Percentiles rank a stretch among this genome's conserved stretches.
phyloP scores from a whole-genome alignment of 2,113 vertebrate genomes.

The Zonotrichia leucophrys region DNA sequence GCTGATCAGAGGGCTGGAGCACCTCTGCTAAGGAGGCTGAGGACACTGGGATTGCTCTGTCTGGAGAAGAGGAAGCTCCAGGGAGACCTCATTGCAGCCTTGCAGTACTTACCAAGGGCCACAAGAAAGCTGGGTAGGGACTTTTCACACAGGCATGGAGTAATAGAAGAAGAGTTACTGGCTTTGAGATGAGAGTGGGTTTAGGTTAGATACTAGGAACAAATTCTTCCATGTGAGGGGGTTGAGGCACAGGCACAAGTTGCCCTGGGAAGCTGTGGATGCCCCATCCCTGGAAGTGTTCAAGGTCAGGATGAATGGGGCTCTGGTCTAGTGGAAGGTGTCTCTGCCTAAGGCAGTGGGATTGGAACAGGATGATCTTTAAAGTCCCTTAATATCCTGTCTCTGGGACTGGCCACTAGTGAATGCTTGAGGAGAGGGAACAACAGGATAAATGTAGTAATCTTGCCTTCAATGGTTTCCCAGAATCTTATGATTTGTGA shows the following conservation, averaged over 20 bases:
- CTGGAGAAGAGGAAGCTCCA: background rate
- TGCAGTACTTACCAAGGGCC: background rate
- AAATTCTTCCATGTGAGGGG: background rate
- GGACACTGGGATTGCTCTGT: background rate
- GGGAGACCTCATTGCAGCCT: background rate
- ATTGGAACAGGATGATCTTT: background rate
- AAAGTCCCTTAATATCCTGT: background rate
- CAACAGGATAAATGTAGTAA: background rate
- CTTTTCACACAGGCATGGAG: background rate
- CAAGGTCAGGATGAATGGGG: background rate
- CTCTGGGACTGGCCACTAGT: background rate
- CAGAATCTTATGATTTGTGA: background rate
- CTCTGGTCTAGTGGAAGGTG: background rate
- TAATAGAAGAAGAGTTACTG: background rate
- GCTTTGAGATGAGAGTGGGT: background rate
- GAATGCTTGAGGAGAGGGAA: background rate
- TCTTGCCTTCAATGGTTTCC: background rate
- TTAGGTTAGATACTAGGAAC: background rate
- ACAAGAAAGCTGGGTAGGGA: background rate
- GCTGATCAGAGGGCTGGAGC: background rate
- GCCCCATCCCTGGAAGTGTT: background rate
- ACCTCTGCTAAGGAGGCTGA: background rate
- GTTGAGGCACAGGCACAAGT: background rate
- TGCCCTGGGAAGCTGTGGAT: background rate
- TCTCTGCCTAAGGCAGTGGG: rapidly evolving